These are phyloP conservation scores for Heterochromis multidens DNA, from an alignment of 2,113 vertebrate species.

Conservation along the genomic window DNA sequence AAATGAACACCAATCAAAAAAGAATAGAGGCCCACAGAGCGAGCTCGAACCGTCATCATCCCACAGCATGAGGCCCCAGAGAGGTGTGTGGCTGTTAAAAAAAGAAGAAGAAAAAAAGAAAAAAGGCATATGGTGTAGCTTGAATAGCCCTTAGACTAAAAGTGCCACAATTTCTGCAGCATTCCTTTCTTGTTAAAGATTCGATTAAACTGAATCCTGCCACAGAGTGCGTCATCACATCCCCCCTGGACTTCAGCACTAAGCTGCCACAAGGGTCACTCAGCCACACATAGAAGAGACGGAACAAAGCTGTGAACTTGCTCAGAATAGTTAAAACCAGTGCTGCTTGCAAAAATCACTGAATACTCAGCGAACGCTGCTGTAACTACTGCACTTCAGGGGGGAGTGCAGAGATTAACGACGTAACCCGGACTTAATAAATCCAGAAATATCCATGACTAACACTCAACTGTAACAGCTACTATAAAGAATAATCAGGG, in stretches of 20 bases:
- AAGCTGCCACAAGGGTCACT: background rate
- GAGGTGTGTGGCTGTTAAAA: background rate
- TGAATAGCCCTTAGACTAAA: conserved; percentile 3
- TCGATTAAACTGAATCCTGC: conserved; percentile 1
- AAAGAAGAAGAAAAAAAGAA: background rate
- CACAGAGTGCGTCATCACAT: background rate
- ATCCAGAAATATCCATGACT: conserved; percentile 2
- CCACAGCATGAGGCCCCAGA: conserved; percentile 10
- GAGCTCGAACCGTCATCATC: conserved; percentile 5
- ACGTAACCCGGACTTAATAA: background rate
- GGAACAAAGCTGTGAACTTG: background rate
- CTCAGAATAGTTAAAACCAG: conserved; percentile 1
- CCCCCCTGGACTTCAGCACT: background rate
- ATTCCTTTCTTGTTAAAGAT: background rate
- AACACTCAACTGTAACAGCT: background rate
- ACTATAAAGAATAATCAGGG: background rate
- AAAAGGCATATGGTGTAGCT: background rate
- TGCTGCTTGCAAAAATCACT: background rate
- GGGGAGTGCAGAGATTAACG: background rate
- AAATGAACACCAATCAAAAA: conserved; percentile 57
- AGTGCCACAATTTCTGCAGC: conserved; percentile 2
- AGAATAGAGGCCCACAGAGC: conserved; percentile 2
- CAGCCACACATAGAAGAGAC: background rate
- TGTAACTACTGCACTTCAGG: background rate
- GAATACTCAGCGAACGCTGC: background rate